phyloP scores from a whole-genome alignment of 2,113 vertebrate species.

The Pomatorhinus ruficollis region DNA sequence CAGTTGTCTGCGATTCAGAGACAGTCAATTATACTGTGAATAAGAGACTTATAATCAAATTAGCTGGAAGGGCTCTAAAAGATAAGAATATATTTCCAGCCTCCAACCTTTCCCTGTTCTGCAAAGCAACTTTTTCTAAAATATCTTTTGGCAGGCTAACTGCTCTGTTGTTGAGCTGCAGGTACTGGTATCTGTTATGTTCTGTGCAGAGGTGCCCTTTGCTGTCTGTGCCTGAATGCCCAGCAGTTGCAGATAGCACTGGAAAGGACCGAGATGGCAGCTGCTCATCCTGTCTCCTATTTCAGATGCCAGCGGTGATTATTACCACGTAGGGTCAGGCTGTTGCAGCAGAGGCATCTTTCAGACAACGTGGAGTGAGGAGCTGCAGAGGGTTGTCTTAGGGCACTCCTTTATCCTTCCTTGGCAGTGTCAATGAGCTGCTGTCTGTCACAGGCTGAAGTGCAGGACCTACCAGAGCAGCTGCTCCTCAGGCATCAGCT shows the following conservation, averaged over 20 bases:
- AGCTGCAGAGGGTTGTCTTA: background rate
- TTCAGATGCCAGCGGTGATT: background rate
- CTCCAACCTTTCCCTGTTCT: background rate
- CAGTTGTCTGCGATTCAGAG: background rate
- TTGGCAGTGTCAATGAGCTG: background rate
- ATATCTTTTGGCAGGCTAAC: background rate
- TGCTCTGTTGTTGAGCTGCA: background rate
- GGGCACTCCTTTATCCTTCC: background rate
- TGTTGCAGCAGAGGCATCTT: background rate
- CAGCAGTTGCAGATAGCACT: background rate
- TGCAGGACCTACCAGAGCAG: background rate
- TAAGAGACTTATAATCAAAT: background rate
- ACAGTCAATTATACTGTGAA: background rate
- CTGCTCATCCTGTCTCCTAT: background rate
- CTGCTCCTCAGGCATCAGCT: background rate
- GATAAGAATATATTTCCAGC: background rate
- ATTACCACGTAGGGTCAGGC: fast-evolving
- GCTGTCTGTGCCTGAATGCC: background rate
- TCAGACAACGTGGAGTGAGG: background rate
- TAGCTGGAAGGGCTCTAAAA: background rate
- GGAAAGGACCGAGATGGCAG: background rate
- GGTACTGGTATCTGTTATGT: background rate
- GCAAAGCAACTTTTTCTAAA: background rate
- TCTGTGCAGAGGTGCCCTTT: background rate
- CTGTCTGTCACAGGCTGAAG: background rate